A percentile compares a stretch with the other conserved stretches of the same genome.
Evolutionary conservation across 2,113 vertebrate species (phyloP).

Genomic region (Ceuthmochares aereus): DNA sequence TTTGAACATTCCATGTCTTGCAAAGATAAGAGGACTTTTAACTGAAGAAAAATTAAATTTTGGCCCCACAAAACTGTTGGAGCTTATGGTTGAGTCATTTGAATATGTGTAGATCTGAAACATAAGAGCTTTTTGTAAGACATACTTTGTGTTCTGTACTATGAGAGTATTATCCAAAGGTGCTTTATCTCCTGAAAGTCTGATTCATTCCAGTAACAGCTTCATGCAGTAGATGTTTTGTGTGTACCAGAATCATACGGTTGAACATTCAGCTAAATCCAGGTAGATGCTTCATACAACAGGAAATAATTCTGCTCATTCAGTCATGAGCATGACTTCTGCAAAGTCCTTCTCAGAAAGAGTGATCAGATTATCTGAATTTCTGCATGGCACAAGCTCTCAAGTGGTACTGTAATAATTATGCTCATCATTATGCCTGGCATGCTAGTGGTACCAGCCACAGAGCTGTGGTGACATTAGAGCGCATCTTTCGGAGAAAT

Average conservation of each 20-base stretch:
- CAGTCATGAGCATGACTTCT: neutral
- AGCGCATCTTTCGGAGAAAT: neutral
- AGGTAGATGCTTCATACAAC: neutral
- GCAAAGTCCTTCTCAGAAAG: neutral
- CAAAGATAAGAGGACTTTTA: neutral
- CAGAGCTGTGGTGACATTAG: neutral
- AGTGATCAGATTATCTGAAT: neutral
- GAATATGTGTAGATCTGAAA: neutral
- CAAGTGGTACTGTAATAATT: neutral
- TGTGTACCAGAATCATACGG: neutral
- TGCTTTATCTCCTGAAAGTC: neutral
- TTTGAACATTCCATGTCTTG: neutral
- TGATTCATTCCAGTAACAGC: neutral
- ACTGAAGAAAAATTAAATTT: neutral
- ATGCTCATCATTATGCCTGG: neutral
- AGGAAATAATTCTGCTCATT: neutral
- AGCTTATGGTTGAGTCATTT: neutral
- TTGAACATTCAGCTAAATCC: neutral
- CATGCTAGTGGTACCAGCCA: neutral
- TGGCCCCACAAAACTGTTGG: neutral
- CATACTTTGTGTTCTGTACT: neutral
- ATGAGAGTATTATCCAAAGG: neutral
- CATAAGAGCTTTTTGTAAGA: neutral
- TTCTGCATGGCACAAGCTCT: neutral
- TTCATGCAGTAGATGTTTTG: neutral